Evolutionary conservation across 2,797 vertebrate species (phyloP).

Genomic region (Artibeus lituratus): DNA sequence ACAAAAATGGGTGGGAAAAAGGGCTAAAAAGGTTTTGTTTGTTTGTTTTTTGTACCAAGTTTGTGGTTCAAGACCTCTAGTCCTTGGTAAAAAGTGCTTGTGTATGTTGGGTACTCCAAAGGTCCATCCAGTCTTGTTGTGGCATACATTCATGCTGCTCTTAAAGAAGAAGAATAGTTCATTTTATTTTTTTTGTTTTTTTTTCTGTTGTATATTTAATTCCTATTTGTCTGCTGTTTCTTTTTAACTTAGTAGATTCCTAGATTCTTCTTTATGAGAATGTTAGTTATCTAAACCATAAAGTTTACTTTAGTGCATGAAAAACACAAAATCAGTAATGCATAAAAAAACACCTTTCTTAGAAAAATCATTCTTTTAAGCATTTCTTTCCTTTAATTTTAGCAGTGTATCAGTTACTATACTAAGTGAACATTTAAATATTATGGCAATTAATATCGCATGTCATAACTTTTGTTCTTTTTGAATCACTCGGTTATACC

Average conservation of each 20-base stretch:
- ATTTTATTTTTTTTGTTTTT: neutral
- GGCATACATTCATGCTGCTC: neutral
- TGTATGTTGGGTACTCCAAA: neutral
- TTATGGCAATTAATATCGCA: neutral
- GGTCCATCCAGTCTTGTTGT: neutral
- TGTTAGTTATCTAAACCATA: neutral
- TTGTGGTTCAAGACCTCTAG: neutral
- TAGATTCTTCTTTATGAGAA: neutral
- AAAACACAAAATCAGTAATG: neutral
- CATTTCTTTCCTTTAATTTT: neutral
- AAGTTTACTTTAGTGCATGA: neutral
- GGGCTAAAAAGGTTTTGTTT: neutral
- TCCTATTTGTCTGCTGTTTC: neutral
- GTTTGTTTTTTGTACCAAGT: neutral
- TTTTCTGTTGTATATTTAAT: neutral
- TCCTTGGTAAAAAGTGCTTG: neutral
- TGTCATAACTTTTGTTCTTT: neutral
- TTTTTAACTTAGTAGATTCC: neutral
- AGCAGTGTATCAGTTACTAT: neutral
- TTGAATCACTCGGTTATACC: neutral
- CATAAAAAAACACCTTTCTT: neutral
- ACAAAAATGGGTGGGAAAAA: neutral
- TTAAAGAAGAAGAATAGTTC: neutral
- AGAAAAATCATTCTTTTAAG: neutral
- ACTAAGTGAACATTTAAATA: neutral